These are phyloP conservation scores for Acropternis orthonyx DNA, from an alignment of 2,797 vertebrate species.

Conservation along the genomic window DNA sequence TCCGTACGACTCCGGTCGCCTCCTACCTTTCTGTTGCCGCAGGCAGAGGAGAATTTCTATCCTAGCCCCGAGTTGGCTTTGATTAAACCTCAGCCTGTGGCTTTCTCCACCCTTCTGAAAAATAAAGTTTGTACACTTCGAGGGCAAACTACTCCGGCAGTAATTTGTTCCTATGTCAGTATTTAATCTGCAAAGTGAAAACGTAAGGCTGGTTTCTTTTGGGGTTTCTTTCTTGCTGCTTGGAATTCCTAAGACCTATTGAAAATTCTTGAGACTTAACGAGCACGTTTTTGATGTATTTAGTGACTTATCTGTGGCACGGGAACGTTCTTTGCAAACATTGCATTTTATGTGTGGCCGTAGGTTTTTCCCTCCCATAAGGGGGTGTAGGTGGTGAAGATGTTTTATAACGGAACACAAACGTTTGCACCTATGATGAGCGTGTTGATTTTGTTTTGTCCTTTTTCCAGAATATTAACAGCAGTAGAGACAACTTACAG, in stretches of 20 bases:
- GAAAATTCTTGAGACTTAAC: not conserved
- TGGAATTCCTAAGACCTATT: not conserved
- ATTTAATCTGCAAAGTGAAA: not conserved
- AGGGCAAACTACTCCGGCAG: not conserved
- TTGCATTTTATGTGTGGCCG: not conserved
- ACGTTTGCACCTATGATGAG: not conserved
- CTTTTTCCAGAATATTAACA: not conserved
- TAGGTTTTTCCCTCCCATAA: not conserved
- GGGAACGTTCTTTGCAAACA: not conserved
- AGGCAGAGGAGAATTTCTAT: not conserved
- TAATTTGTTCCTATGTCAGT: not conserved
- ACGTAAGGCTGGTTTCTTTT: not conserved
- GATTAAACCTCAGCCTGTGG: not conserved
- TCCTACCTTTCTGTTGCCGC: not conserved
- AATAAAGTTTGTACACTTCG: not conserved
- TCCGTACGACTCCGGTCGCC: not conserved
- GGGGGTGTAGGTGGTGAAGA: not conserved
- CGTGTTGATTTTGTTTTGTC: not conserved
- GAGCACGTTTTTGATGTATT: not conserved
- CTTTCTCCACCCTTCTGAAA: not conserved
- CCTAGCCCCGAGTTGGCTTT: not conserved
- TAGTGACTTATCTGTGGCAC: not conserved
- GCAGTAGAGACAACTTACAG: not conserved
- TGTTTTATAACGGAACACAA: not conserved
- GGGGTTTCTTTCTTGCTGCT: not conserved